Percentiles rank a stretch among this genome's conserved stretches.
phyloP scores from a whole-genome alignment of 37 sponge, comb jelly and placozoan species.

The Bolinopsis microptera region DNA sequence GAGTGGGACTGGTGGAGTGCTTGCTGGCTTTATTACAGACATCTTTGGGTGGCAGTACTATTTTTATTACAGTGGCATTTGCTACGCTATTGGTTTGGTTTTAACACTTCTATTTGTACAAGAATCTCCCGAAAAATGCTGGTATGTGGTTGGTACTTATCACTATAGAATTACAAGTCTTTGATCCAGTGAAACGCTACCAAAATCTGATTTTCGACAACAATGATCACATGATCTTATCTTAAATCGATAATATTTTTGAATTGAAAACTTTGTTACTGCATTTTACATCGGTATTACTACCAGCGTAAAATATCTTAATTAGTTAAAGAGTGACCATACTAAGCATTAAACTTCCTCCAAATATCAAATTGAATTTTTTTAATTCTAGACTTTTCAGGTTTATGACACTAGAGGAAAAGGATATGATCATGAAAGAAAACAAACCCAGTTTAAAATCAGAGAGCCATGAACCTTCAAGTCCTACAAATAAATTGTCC shows the following conservation, averaged over 20 bases:
- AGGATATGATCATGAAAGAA: background rate
- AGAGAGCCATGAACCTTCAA: background rate
- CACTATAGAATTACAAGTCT: too few species aligned
- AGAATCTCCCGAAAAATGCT: background rate
- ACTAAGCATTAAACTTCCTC: too few species aligned
- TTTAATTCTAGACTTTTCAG: too few species aligned
- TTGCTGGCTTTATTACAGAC: background rate
- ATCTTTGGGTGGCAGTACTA: background rate
- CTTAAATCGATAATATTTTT: too few species aligned
- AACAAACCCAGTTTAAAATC: background rate
- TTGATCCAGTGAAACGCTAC: too few species aligned
- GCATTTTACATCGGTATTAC: too few species aligned
- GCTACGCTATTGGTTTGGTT: background rate
- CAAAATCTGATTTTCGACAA: too few species aligned
- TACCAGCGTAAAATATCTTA: too few species aligned
- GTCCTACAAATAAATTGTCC: background rate
- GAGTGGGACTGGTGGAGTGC: background rate
- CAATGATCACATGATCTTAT: too few species aligned
- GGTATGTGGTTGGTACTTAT: background rate
- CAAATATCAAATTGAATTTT: too few species aligned
- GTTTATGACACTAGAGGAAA: background rate
- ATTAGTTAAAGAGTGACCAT: too few species aligned
- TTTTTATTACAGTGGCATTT: background rate
- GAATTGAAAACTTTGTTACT: too few species aligned
- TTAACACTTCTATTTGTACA: background rate